Percentiles rank a stretch among this genome's conserved stretches.
Evolutionary conservation across 2,113 vertebrate genomes (phyloP).

Genomic region (Oenanthe oenanthe): DNA sequence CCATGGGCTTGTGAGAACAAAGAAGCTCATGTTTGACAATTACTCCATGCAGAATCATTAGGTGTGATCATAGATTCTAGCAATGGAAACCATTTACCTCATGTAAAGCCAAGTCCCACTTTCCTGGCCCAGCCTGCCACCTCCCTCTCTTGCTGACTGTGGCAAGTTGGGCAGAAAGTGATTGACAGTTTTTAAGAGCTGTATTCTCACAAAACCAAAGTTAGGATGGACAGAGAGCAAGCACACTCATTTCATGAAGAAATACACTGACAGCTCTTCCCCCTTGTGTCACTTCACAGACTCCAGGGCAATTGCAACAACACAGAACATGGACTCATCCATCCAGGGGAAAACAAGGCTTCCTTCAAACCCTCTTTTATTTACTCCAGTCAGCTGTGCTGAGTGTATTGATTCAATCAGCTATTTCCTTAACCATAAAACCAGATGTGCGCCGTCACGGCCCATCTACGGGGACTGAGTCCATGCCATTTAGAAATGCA

Average conservation of each 20-base stretch:
- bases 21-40: neutral
- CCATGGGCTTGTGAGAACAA: neutral
- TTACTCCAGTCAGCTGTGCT: constrained; percentile 61
- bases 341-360: constrained; percentile 30
- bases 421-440: constrained; percentile 53
- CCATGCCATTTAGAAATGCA: constrained; percentile 53
- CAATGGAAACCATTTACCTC: neutral
- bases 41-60: neutral
- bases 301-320: neutral
- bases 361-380: constrained; percentile 41
- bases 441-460: constrained; percentile 66
- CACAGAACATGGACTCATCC: neutral
- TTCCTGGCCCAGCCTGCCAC: neutral
- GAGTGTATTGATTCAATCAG: constrained; percentile 44
- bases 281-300: fast-evolving
- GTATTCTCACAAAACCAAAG: neutral
- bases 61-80: neutral
- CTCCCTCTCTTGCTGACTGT: neutral
- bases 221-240: neutral
- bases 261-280: neutral
- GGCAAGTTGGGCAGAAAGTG: fast-evolving
- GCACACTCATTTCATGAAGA: neutral
- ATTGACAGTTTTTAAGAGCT: neutral
- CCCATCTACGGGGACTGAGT: constrained; percentile 59
- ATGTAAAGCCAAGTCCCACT: neutral